A percentile compares a stretch with the other conserved stretches of the same genome.
These are phyloP conservation scores for human DNA, from an alignment of 2,113 vertebrate species.

Conservation along the genomic window DNA sequence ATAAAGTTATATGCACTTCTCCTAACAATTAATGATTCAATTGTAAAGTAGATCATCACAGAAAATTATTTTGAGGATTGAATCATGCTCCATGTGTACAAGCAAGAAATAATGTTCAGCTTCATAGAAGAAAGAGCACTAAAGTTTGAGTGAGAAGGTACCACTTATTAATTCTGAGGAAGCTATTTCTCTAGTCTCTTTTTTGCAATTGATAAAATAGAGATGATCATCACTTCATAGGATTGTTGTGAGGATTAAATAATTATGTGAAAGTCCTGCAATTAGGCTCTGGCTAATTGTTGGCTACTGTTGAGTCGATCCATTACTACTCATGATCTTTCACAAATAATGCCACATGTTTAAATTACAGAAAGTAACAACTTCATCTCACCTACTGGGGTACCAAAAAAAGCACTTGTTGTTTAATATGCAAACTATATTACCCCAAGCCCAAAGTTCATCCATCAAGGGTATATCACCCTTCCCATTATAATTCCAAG, in stretches of 20 bases:
- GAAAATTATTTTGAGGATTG: neutral
- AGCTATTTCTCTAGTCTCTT: neutral
- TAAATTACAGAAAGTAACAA: neutral
- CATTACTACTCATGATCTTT: neutral
- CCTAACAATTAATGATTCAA: neutral
- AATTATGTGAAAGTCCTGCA: neutral
- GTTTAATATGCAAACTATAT: neutral
- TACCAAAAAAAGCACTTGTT: neutral
- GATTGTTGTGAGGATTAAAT: neutral
- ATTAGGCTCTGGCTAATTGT: neutral
- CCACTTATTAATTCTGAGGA: neutral
- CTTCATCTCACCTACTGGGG: neutral
- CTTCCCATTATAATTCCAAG: neutral
- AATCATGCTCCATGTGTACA: neutral
- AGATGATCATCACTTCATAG: neutral
- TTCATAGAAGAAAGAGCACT: neutral
- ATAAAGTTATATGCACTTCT: neutral
- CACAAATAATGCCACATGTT: neutral
- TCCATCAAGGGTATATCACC: neutral
- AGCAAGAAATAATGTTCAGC: neutral
- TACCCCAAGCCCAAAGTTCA: too few relatives aligned
- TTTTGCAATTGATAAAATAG: neutral
- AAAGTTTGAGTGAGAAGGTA: neutral
- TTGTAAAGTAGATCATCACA: neutral
- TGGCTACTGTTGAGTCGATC: neutral